Evolutionary conservation across 2,113 vertebrate genomes (phyloP), one percentile per base, ranked within the genome.

Genomic region (Himantopus leucocephalus): DNA sequence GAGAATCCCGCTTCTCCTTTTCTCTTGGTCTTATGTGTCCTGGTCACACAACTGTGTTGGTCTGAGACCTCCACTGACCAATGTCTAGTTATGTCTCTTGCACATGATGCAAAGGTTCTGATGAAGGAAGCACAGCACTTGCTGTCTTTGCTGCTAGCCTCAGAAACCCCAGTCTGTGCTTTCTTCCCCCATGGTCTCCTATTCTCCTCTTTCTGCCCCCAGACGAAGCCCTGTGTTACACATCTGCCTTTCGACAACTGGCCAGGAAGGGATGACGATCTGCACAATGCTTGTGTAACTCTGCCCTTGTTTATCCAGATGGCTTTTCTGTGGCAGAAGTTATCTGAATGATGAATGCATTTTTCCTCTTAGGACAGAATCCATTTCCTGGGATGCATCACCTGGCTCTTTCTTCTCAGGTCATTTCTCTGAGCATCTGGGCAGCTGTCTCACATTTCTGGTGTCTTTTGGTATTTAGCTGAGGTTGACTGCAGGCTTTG

Each of bases 251-350:
- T 93, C 96, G 76, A 70, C 75, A 78, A 68, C 84, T 74, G 55
- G 39, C 37, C 94, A 81, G 85, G 79, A 96, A 94, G 62, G n/a
- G 85, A 83, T 77, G 73, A 89, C 52, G n/a, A 73, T 83, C 79
- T 92, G 53, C 60, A 77, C 41, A 83, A 76, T 50, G 66, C 29
- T 75, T 83, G 72, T 91, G 70, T 95, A 95, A 94, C 41, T 88
- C 89, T 94, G 81, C 75, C 87, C 74, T 90, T 97, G 96, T 97
- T 97, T 97, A 96, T 97, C 92, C 96, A 97, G 97, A 97, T 97
- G 97, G 95, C 63, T 92, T 93, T 85, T 94, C 80, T 76, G 84
- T 92, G 91, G 74, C 91, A 97, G 87, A 88, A 88, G 86, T 93
- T 92, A 95, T 88, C 87, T 84, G 74, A 94, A 96, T 97, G 97